These are phyloP conservation scores for Rhinogobio ventralis DNA, from an alignment of 2,797 vertebrate genomes.

Conservation along the genomic window DNA sequence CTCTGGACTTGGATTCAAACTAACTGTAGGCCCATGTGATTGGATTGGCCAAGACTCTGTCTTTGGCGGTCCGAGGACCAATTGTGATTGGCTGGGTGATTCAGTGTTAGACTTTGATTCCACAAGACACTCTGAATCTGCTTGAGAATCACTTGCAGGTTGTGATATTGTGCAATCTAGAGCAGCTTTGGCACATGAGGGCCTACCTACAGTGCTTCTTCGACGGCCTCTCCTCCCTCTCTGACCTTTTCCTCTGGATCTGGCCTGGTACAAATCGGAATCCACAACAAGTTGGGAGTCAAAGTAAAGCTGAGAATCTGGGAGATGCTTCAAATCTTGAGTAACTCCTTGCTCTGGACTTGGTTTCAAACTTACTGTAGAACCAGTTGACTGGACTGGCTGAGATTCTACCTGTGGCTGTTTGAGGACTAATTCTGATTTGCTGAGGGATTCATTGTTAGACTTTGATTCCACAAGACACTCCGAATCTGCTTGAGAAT, in stretches of 20 bases:
- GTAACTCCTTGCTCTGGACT: neutral
- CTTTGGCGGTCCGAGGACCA: neutral
- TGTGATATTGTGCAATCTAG: neutral
- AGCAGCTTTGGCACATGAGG: slow-evolving; percentile 3
- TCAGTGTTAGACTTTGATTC: slow-evolving; percentile 1
- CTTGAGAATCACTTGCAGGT: slow-evolving; percentile 8
- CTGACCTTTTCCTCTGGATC: slow-evolving; percentile 39
- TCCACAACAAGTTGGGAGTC: slow-evolving; percentile 1
- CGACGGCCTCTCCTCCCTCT: slow-evolving; percentile 26
- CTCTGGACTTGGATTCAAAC: slow-evolving; percentile 1
- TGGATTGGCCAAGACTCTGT: neutral
- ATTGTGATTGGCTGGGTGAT: slow-evolving; percentile 10
- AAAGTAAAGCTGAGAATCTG: slow-evolving; percentile 50
- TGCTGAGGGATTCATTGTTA: neutral
- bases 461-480: neutral
- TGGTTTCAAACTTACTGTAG: neutral
- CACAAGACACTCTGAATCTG: neutral
- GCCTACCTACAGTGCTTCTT: neutral
- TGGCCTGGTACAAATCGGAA: slow-evolving; percentile 40
- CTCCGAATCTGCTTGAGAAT: slow-evolving; percentile 6
- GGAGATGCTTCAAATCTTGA: slow-evolving; percentile 41
- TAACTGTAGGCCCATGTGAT: neutral
- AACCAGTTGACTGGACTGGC: neutral
- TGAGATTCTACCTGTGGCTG: neutral
- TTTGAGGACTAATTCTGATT: neutral